These are phyloP conservation scores for Centroberyx gerrardi DNA, from an alignment of 2,797 vertebrate genomes.

Conservation along the genomic window DNA sequence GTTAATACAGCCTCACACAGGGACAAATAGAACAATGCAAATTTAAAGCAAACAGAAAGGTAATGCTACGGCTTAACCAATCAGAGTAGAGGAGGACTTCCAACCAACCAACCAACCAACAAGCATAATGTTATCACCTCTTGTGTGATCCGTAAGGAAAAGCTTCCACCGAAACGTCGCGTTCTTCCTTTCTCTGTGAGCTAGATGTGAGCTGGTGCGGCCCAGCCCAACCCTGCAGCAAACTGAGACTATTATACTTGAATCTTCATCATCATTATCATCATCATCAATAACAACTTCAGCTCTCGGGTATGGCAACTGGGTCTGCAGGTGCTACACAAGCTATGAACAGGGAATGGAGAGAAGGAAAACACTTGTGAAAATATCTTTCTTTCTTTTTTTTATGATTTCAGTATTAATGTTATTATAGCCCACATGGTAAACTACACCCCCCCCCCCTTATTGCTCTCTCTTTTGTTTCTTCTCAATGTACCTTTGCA, in stretches of 20 bases:
- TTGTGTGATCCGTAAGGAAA: conserved; percentile 25
- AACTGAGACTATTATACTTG: conserved; percentile 69
- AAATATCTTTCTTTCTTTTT: conserved; percentile 28
- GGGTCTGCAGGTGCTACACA: conserved; percentile 49
- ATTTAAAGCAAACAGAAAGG: conserved; percentile 5
- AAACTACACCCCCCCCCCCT: conserved; percentile 9
- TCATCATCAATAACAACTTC: conserved; percentile 34
- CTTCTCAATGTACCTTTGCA: conserved; percentile 7
- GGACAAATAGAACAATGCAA: conserved; percentile 17
- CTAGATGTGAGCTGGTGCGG: conserved; percentile 52
- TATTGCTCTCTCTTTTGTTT: conserved; percentile 10
- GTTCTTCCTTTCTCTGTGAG: conserved; percentile 75
- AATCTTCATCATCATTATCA: conserved; percentile 61
- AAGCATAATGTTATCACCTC: conserved; percentile 19
- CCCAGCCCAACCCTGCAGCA: conserved; percentile 42
- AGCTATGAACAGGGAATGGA: conserved; percentile 82
- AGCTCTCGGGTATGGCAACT: conserved; percentile 30
- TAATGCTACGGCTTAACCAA: conserved; percentile 28
- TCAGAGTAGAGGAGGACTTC: conserved; percentile 8
- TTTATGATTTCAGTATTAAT: conserved; percentile 79
- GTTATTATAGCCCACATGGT: conserved; percentile 22
- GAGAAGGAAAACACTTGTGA: conserved; percentile 33
- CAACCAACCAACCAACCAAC: conserved; percentile 26
- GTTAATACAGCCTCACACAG: conserved; percentile 16
- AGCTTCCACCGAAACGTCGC: conserved; percentile 13